Conservation (phyloP, 2,888 invertebrate genomes). For the Conomelus anceps region DNA sequence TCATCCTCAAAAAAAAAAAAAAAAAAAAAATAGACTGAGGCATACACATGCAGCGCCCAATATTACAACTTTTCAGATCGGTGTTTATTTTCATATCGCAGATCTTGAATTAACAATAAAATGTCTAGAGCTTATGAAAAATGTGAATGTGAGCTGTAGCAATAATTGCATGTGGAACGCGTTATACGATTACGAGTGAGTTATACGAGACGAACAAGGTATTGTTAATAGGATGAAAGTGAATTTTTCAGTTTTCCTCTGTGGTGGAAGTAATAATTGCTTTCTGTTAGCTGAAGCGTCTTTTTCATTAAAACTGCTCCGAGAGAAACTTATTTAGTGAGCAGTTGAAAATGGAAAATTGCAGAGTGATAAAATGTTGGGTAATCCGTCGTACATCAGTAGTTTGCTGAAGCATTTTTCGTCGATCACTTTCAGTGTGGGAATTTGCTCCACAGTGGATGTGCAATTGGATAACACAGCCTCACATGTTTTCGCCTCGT, state of each 20-base stretch:
- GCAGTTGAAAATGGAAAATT: background rate
- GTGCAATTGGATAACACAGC: background rate
- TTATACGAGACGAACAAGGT: no score
- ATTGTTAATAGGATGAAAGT: background rate
- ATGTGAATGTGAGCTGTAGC: background rate
- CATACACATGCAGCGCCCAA: no score
- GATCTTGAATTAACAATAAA: background rate
- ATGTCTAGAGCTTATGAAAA: background rate
- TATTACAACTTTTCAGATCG: no score
- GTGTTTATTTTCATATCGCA: no score
- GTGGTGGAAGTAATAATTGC: background rate
- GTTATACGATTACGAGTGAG: background rate
- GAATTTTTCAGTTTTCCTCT: background rate
- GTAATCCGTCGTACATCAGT: background rate
- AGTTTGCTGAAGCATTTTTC: background rate
- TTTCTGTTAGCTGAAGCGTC: background rate
- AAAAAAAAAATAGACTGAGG: no score
- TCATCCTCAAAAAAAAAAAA: no score
- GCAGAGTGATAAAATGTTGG: background rate
- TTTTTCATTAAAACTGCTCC: background rate
- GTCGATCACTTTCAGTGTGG: no score
- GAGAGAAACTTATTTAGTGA: background rate
- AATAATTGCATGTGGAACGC: background rate
- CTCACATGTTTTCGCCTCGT: background rate
- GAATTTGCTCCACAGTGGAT: background rate